Evolutionary conservation across 2,113 vertebrate genomes (phyloP).

Genomic region (Pomatorhinus ruficollis): DNA sequence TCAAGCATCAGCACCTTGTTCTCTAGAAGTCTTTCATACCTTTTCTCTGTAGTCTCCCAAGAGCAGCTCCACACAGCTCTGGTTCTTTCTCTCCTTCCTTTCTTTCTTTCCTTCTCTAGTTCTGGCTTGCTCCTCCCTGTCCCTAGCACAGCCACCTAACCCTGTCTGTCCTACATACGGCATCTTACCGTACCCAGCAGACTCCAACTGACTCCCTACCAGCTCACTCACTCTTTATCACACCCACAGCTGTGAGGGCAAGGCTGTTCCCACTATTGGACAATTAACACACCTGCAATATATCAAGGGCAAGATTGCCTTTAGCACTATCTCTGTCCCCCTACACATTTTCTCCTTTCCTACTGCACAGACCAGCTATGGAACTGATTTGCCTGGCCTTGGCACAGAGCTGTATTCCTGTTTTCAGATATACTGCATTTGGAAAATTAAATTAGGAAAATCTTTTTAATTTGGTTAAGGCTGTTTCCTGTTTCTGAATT

Average conservation of each 20-base stretch:
- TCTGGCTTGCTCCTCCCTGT: background rate
- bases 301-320: background rate
- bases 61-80: background rate
- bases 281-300: background rate
- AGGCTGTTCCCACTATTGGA: background rate
- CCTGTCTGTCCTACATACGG: background rate
- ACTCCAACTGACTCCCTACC: background rate
- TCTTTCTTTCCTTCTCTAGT: background rate
- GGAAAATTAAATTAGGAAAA: slow-evolving; percentile 42
- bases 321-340: background rate
- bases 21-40: background rate
- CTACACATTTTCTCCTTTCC: background rate
- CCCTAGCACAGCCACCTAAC: background rate
- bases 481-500: slow-evolving; percentile 33
- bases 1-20: background rate
- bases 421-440: background rate
- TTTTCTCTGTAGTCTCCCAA: background rate
- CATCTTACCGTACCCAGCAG: background rate
- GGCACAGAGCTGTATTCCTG: slow-evolving; percentile 10
- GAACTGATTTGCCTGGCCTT: slow-evolving; percentile 26
- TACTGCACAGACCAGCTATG: background rate
- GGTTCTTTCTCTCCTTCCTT: background rate
- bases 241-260: background rate
- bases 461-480: slow-evolving; percentile 44
- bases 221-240: background rate